Evolutionary conservation across 2,113 vertebrate species (phyloP), one percentile per base, ranked within the genome.

Genomic region (Eudyptes chrysolophus): DNA sequence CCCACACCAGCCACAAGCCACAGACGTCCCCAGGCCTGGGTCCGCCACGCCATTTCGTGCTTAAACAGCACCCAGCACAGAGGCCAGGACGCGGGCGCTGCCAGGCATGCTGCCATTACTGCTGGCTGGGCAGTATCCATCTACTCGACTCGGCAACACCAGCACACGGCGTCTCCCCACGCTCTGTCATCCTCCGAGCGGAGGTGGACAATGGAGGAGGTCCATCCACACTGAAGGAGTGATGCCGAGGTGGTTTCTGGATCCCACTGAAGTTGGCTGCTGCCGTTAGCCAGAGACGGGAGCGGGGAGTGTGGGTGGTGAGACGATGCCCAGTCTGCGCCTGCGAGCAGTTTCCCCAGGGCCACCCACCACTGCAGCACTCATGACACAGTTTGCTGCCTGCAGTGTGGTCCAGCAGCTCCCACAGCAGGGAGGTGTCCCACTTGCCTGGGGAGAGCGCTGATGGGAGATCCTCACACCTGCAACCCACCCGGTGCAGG

Each of bases 1-100:
- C 36, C 26, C 1, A 4, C 0, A 0, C 46, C 5, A 10, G 16
- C n/a, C 5, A 3, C 5, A 8, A 44, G 10, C 15, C 6, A 3
- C 21, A 24, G 19, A 36, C 0, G 0, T 17, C 24, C 70, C 40
- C 7, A 0, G 8, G 25, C 13, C n/a, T 13, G 15, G 14, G 18
- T 13, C 21, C 2, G 1, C 9, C 3, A 0, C 1, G 0, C 26
- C 9, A 2, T 42, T 65, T 22, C 4, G 2, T 14, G 8, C 60
- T 15, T 15, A 14, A 46, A 11, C 19, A 15, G 29, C n/a, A 27
- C 7, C 18, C 5, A 0, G 27, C 27, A 42, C 7, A 9, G 27
- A 2, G 17, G 12, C 8, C 29, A 11, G 27, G 57, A 26, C 0
- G 4, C 1, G 0, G 15, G 6, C 4, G 18, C 61, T 24, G 55